Evolutionary conservation across 2,888 invertebrate species (phyloP).

Genomic region (Seira ritae): DNA sequence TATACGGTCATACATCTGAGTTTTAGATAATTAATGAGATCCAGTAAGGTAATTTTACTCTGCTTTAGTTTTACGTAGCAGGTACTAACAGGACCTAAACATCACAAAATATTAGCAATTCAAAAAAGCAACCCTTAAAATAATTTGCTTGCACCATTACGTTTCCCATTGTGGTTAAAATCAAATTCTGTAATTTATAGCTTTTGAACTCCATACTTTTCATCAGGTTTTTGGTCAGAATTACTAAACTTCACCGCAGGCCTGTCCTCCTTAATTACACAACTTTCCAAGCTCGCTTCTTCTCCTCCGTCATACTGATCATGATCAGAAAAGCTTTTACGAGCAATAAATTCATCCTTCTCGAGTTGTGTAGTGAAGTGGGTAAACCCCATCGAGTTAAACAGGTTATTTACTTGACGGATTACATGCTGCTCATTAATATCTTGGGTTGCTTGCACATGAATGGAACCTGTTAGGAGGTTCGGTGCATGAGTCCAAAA

Average conservation of each 20-base stretch:
- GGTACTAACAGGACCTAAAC: no score
- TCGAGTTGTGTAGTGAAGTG: slow-evolving; percentile 71
- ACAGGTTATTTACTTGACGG: slow-evolving; percentile 67
- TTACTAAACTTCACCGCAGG: background rate
- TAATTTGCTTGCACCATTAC: no score
- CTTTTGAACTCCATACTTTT: background rate
- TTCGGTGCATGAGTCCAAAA: slow-evolving; percentile 69
- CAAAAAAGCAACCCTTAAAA: no score
- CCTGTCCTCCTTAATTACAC: background rate
- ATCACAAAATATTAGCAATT: no score
- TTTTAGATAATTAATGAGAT: no score
- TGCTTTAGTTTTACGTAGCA: no score
- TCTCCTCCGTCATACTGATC: slow-evolving; percentile 37
- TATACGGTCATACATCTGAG: no score
- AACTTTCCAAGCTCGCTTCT: background rate
- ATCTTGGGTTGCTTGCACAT: slow-evolving; percentile 67
- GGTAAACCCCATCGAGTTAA: slow-evolving; percentile 67
- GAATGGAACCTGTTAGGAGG: slow-evolving; percentile 66
- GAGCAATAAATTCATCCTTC: slow-evolving; percentile 68
- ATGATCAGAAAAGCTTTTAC: slow-evolving; percentile 49
- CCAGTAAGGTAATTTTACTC: no score
- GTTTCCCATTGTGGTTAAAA: no score
- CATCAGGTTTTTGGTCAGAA: background rate
- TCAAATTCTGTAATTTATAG: no score
- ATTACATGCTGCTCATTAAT: slow-evolving; percentile 68